phyloP scores from a whole-genome alignment of 1,140 invertebrate genomes.

The Drosophila nannoptera region DNA sequence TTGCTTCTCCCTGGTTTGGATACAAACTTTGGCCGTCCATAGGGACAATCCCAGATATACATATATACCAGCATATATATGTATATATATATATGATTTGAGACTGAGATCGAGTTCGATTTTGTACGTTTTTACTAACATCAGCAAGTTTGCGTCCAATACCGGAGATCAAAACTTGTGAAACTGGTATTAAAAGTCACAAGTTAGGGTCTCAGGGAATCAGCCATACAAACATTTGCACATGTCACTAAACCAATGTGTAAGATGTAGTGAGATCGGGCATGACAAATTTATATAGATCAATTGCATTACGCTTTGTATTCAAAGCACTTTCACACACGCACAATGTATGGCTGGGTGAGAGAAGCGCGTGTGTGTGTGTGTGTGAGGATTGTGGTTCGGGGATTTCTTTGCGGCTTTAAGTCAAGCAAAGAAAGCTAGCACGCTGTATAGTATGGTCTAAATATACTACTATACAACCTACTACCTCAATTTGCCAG shows the following conservation, averaged over 20 bases:
- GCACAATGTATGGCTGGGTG: conserved; percentile 39
- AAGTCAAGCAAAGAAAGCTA: conserved; percentile 79
- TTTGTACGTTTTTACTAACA: conserved; percentile 54
- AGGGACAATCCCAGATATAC: neutral
- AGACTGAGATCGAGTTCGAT: conserved; percentile 1
- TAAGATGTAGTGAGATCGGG: conserved; percentile 16
- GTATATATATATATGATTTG: neutral
- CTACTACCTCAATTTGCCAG: conserved; percentile 80
- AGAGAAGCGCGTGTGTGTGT: conserved; percentile 3
- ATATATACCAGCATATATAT: neutral
- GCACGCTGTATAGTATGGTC: conserved; percentile 79
- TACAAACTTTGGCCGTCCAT: neutral
- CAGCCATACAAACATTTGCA: conserved; percentile 79
- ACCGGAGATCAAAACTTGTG: conserved; percentile 80
- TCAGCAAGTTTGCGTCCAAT: conserved; percentile 80
- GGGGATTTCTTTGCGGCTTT: conserved; percentile 55
- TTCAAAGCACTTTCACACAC: conserved; percentile 16
- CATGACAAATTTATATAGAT: neutral
- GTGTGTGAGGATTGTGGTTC: neutral
- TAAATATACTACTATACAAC: conserved; percentile 78
- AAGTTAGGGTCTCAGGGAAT: conserved; percentile 80
- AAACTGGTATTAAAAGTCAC: conserved; percentile 79
- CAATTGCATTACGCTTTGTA: neutral
- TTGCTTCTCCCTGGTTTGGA: neutral
- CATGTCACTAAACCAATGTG: conserved; percentile 73